A percentile compares a stretch with the other conserved stretches of the same genome.
Conservation (phyloP, 2,888 invertebrate genomes). For the Seira ritae region DNA sequence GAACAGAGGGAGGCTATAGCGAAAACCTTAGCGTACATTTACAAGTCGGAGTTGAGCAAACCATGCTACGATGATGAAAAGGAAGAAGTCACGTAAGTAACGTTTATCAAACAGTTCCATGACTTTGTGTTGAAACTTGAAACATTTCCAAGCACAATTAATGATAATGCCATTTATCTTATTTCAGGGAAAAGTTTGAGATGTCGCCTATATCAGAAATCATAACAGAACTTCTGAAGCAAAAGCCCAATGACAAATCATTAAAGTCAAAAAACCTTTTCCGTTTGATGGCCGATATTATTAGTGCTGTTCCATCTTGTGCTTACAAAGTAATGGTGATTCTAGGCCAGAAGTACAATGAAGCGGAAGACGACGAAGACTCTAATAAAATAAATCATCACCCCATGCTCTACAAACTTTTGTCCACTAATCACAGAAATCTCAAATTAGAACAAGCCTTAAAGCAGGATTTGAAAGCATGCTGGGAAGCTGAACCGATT, state of each 20-base stretch:
- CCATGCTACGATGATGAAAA: slow-evolving; percentile 66
- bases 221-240: slow-evolving; percentile 54
- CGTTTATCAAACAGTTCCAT: neutral
- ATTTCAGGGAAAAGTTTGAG: slow-evolving; percentile 61
- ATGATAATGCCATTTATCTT: too few species aligned
- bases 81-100: slow-evolving; percentile 65
- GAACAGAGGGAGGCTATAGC: slow-evolving; percentile 65
- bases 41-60: slow-evolving; percentile 66
- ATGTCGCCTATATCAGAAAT: slow-evolving; percentile 70
- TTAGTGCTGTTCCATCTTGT: slow-evolving; percentile 58
- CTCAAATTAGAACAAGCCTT: slow-evolving; percentile 70
- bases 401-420: slow-evolving; percentile 65
- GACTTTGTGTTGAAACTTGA: neutral
- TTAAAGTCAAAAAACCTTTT: slow-evolving; percentile 67
- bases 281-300: slow-evolving; percentile 68
- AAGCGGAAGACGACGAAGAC: slow-evolving; percentile 48
- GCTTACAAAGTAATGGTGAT: slow-evolving; percentile 68
- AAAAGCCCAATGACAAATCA: slow-evolving; percentile 69
- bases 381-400: slow-evolving; percentile 39
- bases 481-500: slow-evolving; percentile 71
- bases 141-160: too few species aligned
- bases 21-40: slow-evolving; percentile 68
- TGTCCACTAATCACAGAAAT: slow-evolving; percentile 64
- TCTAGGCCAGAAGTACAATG: slow-evolving; percentile 66
- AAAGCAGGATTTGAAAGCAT: slow-evolving; percentile 68